Base-by-base conservation (phyloP, 35 echinoderm and acorn worm genomes). In the Lytechinus variegatus region DNA sequence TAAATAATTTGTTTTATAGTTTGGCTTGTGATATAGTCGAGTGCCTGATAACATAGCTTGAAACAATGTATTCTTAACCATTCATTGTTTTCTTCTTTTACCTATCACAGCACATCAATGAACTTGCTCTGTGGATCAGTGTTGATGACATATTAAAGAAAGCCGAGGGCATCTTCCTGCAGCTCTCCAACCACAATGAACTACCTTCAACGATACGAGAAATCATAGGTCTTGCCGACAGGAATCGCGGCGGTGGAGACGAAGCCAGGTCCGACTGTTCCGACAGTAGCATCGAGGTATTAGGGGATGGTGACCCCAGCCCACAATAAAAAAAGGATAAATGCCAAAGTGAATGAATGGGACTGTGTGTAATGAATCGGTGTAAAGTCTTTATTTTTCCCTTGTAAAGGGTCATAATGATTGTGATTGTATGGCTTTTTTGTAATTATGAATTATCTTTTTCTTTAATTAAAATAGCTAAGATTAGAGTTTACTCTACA, bases 211-310 rank as follows among this genome's bases (percentile, higher is more conserved):
- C 95, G 10, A 89, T 99, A 54, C 93, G 94, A 87, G 98, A 98
- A 4, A 98, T 99, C 53, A 96, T 99, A 27, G 94, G 92, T 4
- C 92, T 92, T 4, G 93, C 61, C 4, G 66, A 56, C 54, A 61
- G 97, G 94, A 55, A 87, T 54, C 89, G 93, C 21, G 21, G 87
- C 51, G 33, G 56, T 94, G 28, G 96, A 86, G n/a, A 95, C 88
- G 61, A 95, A 56, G 92, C 54, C 92, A 55, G 27, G 6, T 97
- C 97, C 0, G 95, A 96, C 10, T 95, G 87, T 9, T 97, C 97
- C 1, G 97, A 97, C 54, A 99, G 98, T 29, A 99, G 98, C 86
- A 99, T 99, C 13, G 98, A 99, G 89, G 97, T 99, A 6, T 86
- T 99, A 12, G 97, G 95, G 11, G 98, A 99, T 16, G 95, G 95